A percentile compares a stretch with the other conserved stretches of the same genome.
Evolutionary conservation across 2,113 vertebrate genomes (phyloP).

Genomic region (Crocuta crocuta): DNA sequence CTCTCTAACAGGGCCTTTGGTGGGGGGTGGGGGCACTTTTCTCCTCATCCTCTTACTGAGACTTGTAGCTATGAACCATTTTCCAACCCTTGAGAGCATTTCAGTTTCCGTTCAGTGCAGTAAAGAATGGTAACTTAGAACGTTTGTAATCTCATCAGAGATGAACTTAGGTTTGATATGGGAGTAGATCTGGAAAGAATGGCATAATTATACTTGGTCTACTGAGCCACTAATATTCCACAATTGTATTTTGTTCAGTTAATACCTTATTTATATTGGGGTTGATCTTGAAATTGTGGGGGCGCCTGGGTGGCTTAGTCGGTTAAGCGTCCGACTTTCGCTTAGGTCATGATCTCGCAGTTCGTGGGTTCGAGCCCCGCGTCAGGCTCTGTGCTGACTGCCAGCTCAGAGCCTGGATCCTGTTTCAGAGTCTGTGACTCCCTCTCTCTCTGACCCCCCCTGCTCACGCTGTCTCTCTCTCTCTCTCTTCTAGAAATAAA

Average conservation of each 20-base stretch:
- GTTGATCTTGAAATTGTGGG: slow-evolving; percentile 8
- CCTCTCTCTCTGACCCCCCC: no score
- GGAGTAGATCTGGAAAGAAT: slow-evolving; percentile 27
- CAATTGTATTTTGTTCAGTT: slow-evolving; percentile 1
- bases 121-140: background rate
- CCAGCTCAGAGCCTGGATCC: no score
- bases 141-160: background rate
- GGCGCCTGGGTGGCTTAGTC: no score
- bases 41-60: background rate
- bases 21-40: background rate
- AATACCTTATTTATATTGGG: background rate
- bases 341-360: no score
- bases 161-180: background rate
- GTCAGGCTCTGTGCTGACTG: no score
- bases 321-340: no score
- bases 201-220: background rate
- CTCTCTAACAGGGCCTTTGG: background rate
- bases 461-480: no score
- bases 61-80: slow-evolving; percentile 4
- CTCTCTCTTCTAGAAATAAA: no score
- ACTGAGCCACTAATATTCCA: background rate
- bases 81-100: slow-evolving; percentile 31
- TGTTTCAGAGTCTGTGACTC: no score
- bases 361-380: no score
- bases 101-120: background rate